These are phyloP conservation scores for Tympanuchus pallidicinctus DNA, from an alignment of 2,113 vertebrate genomes.

Conservation along the genomic window DNA sequence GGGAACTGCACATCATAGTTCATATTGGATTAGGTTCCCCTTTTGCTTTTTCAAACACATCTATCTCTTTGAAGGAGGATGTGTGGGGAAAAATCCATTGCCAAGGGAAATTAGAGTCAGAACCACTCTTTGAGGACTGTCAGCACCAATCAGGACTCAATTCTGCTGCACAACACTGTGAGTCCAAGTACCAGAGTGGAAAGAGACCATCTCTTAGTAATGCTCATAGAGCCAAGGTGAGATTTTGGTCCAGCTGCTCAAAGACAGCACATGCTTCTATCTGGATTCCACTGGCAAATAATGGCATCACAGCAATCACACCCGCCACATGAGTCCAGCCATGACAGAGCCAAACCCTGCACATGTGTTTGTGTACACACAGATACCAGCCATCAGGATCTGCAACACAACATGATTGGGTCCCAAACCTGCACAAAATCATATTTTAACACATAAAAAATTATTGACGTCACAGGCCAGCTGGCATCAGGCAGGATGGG, in stretches of 20 bases:
- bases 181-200: not conserved
- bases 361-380: rapidly evolving
- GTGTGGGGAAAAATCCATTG: not conserved
- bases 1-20: not conserved
- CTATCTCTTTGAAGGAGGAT: not conserved
- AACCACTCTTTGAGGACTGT: not conserved
- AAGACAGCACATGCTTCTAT: not conserved
- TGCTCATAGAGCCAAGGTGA: not conserved
- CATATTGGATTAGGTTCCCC: not conserved
- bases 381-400: not conserved
- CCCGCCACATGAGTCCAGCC: not conserved
- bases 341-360: not conserved
- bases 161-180: not conserved
- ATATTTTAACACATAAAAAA: not conserved
- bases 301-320: not conserved
- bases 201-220: not conserved
- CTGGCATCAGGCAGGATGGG: conserved; percentile 29
- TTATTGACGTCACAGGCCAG: not conserved
- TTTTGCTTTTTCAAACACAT: conserved; percentile 13
- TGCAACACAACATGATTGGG: not conserved
- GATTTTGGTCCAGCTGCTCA: not conserved
- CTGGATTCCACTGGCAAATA: not conserved
- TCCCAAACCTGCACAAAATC: not conserved
- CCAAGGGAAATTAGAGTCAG: conserved; percentile 14
- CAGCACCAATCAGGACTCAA: conserved; percentile 6